phyloP scores from a whole-genome alignment of 2,888 invertebrate species.

The Pedicia rivosa region DNA sequence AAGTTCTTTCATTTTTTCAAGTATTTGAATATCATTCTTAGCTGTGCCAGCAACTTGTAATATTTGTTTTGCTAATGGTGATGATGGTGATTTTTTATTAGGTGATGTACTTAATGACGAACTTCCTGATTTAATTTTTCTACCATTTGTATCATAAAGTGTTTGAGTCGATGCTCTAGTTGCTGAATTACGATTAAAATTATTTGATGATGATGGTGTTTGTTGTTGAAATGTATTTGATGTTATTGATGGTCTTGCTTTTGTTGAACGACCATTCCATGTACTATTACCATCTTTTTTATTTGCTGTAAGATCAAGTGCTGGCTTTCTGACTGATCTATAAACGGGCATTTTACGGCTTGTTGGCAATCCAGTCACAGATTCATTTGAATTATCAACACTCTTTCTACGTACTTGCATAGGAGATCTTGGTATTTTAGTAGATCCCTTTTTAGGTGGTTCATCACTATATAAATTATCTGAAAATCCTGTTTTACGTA shows the following conservation, averaged over 20 bases:
- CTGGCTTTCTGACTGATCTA: slow-evolving; percentile 32
- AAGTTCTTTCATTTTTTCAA: slow-evolving; percentile 57
- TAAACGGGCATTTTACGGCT: slow-evolving; percentile 28
- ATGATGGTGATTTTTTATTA: slow-evolving; percentile 44
- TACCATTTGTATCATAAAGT: slow-evolving; percentile 33
- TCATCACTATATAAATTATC: slow-evolving; percentile 42
- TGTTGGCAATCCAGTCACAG: slow-evolving; percentile 18
- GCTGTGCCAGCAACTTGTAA: slow-evolving; percentile 51
- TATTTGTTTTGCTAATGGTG: slow-evolving; percentile 52
- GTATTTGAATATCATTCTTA: slow-evolving; percentile 55
- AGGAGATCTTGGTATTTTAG: slow-evolving; percentile 30
- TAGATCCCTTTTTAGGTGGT: slow-evolving; percentile 22
- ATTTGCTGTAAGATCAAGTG: slow-evolving; percentile 26
- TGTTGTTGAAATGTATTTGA: slow-evolving; percentile 45
- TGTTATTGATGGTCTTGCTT: slow-evolving; percentile 35
- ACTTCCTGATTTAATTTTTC: slow-evolving; percentile 24
- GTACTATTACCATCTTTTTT: slow-evolving; percentile 47
- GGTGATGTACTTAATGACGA: slow-evolving; percentile 32
- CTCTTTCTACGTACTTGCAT: slow-evolving; percentile 24
- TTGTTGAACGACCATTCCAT: slow-evolving; percentile 45
- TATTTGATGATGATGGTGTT: slow-evolving; percentile 22
- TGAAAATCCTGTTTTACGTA: slow-evolving; percentile 52
- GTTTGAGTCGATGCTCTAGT: slow-evolving; percentile 24
- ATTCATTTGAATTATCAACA: slow-evolving; percentile 23
- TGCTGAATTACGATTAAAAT: slow-evolving; percentile 37